phyloP scores from a whole-genome alignment of 2,113 vertebrate genomes.

The Saguinus midas region DNA sequence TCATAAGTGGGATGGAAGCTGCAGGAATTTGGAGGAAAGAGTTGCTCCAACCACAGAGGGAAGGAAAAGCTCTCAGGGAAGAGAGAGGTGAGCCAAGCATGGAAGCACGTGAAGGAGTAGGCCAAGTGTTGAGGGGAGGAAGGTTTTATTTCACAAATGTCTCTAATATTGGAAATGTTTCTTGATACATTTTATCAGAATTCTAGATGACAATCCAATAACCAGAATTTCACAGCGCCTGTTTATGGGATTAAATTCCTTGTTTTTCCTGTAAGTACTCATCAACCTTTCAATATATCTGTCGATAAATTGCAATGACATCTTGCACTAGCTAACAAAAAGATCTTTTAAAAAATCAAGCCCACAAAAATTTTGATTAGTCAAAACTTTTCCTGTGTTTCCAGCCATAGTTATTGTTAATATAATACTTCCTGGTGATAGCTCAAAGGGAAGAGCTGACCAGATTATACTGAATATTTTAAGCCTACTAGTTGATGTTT shows the following conservation, averaged over 20 bases:
- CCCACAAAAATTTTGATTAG: neutral
- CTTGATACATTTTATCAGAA: conserved; percentile 78
- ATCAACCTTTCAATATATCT: neutral
- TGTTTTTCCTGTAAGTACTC: conserved; percentile 86
- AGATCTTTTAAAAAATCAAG: neutral
- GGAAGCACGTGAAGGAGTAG: neutral
- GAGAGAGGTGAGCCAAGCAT: neutral
- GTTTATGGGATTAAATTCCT: conserved; percentile 84
- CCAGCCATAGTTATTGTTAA: neutral
- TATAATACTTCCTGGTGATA: neutral
- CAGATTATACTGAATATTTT: neutral
- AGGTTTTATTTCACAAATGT: conserved; percentile 36
- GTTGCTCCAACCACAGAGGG: neutral
- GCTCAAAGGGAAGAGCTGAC: neutral
- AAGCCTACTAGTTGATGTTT: neutral
- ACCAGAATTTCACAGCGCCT: conserved; percentile 82
- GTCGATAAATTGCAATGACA: neutral
- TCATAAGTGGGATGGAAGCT: neutral
- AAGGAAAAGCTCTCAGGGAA: neutral
- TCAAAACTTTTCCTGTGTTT: neutral
- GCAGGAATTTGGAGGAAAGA: neutral
- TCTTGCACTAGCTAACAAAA: neutral
- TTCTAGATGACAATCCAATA: conserved; percentile 88
- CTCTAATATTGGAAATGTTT: conserved; percentile 37
- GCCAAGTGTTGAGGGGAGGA: neutral